Conservation (phyloP, 2,113 vertebrate genomes). For the rabbit (Oryctolagus cuniculus) region DNA sequence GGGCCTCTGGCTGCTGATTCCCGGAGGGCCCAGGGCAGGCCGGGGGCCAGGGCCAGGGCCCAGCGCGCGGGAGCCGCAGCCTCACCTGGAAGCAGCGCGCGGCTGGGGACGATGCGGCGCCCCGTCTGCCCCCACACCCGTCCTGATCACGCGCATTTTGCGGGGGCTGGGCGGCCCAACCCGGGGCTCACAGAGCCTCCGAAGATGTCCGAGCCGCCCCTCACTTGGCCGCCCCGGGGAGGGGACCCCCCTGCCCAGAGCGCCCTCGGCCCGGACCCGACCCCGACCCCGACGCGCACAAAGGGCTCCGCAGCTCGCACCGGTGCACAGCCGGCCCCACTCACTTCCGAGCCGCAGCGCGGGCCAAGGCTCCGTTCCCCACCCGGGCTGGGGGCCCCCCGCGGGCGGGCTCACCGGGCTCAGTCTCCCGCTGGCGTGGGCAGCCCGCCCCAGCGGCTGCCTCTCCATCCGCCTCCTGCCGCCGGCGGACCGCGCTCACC, state of each 20-base stretch:
- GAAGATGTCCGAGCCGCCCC: background rate
- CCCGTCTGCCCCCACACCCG: background rate
- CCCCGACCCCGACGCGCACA: background rate
- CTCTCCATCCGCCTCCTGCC: background rate
- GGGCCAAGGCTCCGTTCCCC: background rate
- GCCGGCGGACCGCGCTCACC: conserved; percentile 22
- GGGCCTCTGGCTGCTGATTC: background rate
- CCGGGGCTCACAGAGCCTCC: background rate
- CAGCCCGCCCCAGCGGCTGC: background rate
- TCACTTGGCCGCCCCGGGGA: background rate
- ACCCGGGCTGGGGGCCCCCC: background rate
- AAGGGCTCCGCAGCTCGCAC: background rate
- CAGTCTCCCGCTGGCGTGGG: background rate
- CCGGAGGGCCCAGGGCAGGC: background rate
- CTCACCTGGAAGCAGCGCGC: conserved; percentile 37
- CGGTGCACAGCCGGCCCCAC: background rate
- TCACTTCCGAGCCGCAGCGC: background rate
- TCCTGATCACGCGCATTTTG: background rate
- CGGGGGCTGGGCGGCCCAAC: background rate
- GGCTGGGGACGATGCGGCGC: background rate
- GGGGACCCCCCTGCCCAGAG: background rate
- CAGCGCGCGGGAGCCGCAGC: background rate
- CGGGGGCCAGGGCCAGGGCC: background rate
- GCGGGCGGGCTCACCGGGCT: background rate
- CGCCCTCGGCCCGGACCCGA: background rate